A percentile compares a stretch with the other conserved stretches of the same genome.
phyloP scores from a whole-genome alignment of 2,113 vertebrate species.

The Willisornis vidua region DNA sequence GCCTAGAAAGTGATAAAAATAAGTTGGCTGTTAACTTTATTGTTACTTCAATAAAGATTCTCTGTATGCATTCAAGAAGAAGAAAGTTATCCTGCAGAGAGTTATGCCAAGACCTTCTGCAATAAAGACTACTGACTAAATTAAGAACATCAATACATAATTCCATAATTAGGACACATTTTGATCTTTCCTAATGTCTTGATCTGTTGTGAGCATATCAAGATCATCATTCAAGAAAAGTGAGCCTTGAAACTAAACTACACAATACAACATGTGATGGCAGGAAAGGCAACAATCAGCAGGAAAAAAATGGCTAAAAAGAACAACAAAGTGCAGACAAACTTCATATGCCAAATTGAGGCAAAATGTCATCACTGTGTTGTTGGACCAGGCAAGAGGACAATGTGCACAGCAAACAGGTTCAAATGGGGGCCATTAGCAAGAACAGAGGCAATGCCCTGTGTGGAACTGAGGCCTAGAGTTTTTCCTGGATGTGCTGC shows the following conservation, averaged over 20 bases:
- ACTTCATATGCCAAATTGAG: not conserved
- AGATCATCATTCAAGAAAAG: not conserved
- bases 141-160: not conserved
- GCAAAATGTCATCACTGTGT: not conserved
- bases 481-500: not conserved
- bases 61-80: not conserved
- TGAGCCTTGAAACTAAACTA: not conserved
- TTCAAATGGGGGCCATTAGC: not conserved
- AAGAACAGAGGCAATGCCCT: not conserved
- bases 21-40: not conserved
- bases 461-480: not conserved
- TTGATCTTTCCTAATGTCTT: not conserved
- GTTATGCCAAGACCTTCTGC: not conserved
- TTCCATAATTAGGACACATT: not conserved
- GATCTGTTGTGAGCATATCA: not conserved
- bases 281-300: not conserved
- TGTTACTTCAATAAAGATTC: not conserved
- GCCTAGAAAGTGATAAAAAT: slow-evolving; percentile 77
- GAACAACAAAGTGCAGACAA: not conserved
- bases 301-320: not conserved
- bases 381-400: not conserved
- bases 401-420: fast-evolving
- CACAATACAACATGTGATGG: not conserved
- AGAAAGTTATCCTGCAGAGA: not conserved
- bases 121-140: not conserved